Evolutionary conservation across 2,113 vertebrate genomes (phyloP), one percentile per base, ranked within the genome.

Genomic region (Isurus oxyrinchus): DNA sequence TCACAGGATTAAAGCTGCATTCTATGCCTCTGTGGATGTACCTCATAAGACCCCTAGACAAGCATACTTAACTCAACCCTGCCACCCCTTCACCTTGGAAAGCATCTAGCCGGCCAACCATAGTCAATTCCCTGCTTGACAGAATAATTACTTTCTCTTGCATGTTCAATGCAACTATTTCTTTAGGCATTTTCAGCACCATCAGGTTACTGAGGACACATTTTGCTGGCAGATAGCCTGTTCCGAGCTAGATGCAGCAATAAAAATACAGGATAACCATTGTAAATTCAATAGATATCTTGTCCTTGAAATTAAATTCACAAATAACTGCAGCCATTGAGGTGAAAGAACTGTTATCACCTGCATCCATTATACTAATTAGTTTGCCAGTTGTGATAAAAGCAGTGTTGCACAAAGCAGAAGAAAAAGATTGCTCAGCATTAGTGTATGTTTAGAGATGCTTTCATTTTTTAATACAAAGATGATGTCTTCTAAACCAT

Each of bases 61-160:
- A 57, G 21, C 61, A 44, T 13, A 40, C 93, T 94, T 11, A 61
- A 95, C 23, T 95, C 66, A 95, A 40, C 40, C 10, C 21, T 53
- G 8, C 25, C 63, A 31, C 63, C 11, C 63, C 10, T 95, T 95
- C 61, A 69, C 44, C 66, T 69, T 69, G 55, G 25, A 44, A 44
- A 14, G 63, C 63, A 31, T 44, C 23, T 49, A 44, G 40, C 40
- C 25, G 31, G 40, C 44, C 63, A 67, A 69, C 61, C 61, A 44
- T 14, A 23, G 44, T 49, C 49, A 53, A 95, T 69, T 44, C 55
- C 63, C n/a, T 49, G 94, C 40, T 49, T 67, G 94, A 69, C 94
- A 95, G 63, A 67, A 66, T 44, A 94, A 67, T 94, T 94, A 94
- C 63, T 67, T 67, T 69, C 94, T 95, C 94, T 69, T 49, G 63